Conservation (phyloP, 2,888 invertebrate genomes). For the Limulus polyphemus region DNA sequence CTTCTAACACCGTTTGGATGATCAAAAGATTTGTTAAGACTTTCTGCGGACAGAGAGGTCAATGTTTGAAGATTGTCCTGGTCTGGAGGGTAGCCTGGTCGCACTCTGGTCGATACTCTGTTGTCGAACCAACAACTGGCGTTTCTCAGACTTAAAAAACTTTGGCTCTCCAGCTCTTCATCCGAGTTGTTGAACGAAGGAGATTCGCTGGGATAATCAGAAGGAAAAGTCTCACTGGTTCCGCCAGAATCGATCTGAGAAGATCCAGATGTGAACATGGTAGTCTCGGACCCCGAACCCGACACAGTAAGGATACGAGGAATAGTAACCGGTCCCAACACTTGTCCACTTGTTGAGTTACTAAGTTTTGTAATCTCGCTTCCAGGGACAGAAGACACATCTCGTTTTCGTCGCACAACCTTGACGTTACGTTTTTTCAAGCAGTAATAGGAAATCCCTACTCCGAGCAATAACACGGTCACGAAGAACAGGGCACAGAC, state of each 20-base stretch:
- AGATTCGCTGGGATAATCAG: conserved; percentile 84
- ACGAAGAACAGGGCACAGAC: conserved; percentile 85
- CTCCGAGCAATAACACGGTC: conserved; percentile 66
- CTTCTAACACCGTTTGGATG: no score
- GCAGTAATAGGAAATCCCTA: conserved; percentile 83
- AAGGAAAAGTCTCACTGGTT: conserved; percentile 66
- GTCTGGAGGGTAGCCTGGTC: no score
- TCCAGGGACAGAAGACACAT: conserved; percentile 45
- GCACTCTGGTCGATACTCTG: no score
- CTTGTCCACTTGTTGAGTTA: conserved; percentile 55
- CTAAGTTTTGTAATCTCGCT: conserved; percentile 65
- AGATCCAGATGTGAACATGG: conserved; percentile 30
- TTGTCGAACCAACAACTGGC: no score
- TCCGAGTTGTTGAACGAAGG: conserved; percentile 42
- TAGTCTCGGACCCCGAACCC: conserved; percentile 44
- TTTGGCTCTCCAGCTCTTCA: conserved; percentile 45
- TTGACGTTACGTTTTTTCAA: conserved; percentile 64
- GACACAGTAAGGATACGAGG: conserved; percentile 63
- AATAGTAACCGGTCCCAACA: conserved; percentile 69
- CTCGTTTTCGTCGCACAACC: conserved; percentile 60
- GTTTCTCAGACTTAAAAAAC: no score
- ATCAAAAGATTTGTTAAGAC: no score
- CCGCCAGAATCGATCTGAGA: conserved; percentile 31
- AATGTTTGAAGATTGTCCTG: no score
- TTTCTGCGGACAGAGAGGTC: no score